Base-by-base conservation (phyloP, 2,888 invertebrate species). In the Ischnus inquisitorius region DNA sequence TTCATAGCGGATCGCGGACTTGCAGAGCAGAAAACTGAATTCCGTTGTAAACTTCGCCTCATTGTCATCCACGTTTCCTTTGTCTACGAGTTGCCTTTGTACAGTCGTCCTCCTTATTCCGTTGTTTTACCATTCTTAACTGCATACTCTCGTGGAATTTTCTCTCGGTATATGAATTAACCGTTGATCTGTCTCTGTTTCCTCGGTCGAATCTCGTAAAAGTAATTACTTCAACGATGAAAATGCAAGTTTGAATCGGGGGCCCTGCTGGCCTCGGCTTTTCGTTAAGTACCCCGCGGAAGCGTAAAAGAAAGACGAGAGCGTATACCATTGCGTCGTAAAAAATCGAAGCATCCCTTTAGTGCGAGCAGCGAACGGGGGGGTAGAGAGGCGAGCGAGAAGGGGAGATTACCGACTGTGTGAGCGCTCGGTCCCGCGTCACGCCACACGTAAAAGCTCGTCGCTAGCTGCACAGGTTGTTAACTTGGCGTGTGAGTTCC, bases 401-500 rank as follows among this genome's bases (percentile, higher is more conserved):
- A 19, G 54, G 8, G 19, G 3, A 8, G 39, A 3, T 19, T 19
- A 19, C 19, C 2, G 16, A 12, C 22, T 54, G 22, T 2, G 51
- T 39, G 60, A 65, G 77, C 41, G 51, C 57, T 72, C 64, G 71
- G 71, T 79, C 62, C 77, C 76, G 43, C 75, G 71, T 76, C 82
- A 75, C 79, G 71, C 65, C 51, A 78, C 67, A 62, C 75, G 69
- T 67, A 76, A 79, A 79, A 79, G 76, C 79, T 67, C 84, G 71
- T 43, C 60, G 76, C 57, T 65, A 54, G 46, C 60, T 75, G 39
- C 68, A 69, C 54, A 72, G 76, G 71, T 79, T 82, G 75, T 79
- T 81, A 81, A 80, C 77, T 74, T 74, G 46, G 60, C 84, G 74
- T 65, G 74, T 75, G 57, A 34, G 74, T 62, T 48, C 22, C 39